A percentile compares a stretch with the other conserved stretches of the same genome.
Evolutionary conservation across 1,140 invertebrate genomes (phyloP).

Genomic region (Streblospio benedicti): DNA sequence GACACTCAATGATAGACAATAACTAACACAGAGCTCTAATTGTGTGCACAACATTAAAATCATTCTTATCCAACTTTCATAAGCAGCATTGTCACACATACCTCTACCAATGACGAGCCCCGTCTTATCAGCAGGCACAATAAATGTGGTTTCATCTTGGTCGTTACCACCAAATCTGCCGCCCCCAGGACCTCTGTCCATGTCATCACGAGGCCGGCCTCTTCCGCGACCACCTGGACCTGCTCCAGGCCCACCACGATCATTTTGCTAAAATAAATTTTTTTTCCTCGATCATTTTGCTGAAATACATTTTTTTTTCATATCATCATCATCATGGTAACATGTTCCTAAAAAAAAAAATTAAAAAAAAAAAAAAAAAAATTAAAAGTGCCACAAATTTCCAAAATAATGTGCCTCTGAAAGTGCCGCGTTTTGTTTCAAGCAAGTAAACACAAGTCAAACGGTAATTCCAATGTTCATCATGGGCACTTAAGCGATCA

Average conservation of each 20-base stretch:
- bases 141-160: slow-evolving; percentile 33
- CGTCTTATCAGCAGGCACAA: slow-evolving; percentile 79
- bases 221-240: slow-evolving; percentile 50
- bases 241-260: not conserved
- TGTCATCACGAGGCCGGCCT: slow-evolving; percentile 21
- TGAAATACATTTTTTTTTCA: too few relatives aligned
- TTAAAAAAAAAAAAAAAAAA: too few relatives aligned
- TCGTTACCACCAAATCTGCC: slow-evolving; percentile 28
- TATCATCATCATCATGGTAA: too few relatives aligned
- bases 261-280: too few relatives aligned
- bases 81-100: slow-evolving; percentile 2
- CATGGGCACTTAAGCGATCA: too few relatives aligned
- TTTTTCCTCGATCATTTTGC: too few relatives aligned
- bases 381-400: too few relatives aligned
- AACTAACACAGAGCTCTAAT: slow-evolving; percentile 15
- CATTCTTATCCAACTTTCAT: not conserved
- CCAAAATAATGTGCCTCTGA: too few relatives aligned
- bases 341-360: too few relatives aligned
- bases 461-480: too few relatives aligned
- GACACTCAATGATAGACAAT: slow-evolving; percentile 12
- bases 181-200: slow-evolving; percentile 27
- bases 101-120: slow-evolving; percentile 76
- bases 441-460: too few relatives aligned
- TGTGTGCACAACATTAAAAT: not conserved
- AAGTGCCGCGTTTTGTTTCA: too few relatives aligned